These are phyloP conservation scores for Macropodus opercularis DNA, from an alignment of 2,797 vertebrate genomes.

Conservation along the genomic window DNA sequence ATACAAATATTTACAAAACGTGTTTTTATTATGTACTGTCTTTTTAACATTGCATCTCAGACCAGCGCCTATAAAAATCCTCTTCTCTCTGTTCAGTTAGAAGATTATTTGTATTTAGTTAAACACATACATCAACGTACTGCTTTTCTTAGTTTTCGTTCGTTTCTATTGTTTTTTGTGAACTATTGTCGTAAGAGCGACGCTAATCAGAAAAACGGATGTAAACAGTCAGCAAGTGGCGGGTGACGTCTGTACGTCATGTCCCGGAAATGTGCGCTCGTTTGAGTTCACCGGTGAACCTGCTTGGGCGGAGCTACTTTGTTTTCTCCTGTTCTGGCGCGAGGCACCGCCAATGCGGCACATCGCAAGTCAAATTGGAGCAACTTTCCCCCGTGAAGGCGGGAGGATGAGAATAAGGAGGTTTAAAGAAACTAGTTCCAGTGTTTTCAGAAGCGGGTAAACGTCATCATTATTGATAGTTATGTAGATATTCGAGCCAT, in stretches of 20 bases:
- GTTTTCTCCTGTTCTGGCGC: rapidly evolving
- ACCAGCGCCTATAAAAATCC: too few species aligned
- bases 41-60: too few species aligned
- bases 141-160: background rate
- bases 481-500: too few species aligned
- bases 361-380: rapidly evolving
- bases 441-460: background rate
- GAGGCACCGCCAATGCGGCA: constrained; percentile 41
- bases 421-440: constrained; percentile 15
- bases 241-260: constrained; percentile 33
- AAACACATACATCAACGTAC: background rate
- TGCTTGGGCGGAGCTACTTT: constrained; percentile 17
- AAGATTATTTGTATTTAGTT: background rate
- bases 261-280: constrained; percentile 41
- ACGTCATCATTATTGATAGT: background rate
- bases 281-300: rapidly evolving
- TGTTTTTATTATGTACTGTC: background rate
- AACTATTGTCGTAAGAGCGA: too few species aligned
- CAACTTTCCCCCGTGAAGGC: constrained; percentile 29
- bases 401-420: constrained; percentile 55
- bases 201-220: too few species aligned
- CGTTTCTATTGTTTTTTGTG: too few species aligned
- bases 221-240: background rate
- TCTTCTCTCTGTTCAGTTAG: background rate
- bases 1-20: too few species aligned